Conservation (phyloP, 2,797 vertebrate species). For the Arremon aurantiirostris region DNA sequence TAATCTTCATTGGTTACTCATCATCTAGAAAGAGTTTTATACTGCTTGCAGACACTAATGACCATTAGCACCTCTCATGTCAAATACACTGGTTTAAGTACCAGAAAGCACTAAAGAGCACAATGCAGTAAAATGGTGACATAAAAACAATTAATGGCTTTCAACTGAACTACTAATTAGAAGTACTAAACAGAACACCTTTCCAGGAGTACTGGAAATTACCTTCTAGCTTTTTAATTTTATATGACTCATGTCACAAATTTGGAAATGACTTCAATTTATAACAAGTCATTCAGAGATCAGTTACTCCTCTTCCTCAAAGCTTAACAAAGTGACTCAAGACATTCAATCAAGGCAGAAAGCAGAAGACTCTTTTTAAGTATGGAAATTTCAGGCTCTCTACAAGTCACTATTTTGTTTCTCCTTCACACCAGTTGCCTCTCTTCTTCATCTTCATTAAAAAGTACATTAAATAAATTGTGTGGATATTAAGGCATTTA, state of each 20-base stretch:
- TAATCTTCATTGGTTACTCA: background rate
- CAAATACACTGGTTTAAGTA: background rate
- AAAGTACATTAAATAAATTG: background rate
- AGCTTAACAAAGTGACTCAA: background rate
- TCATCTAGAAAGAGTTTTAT: background rate
- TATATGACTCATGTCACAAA: background rate
- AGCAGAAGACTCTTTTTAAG: background rate
- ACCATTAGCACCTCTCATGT: background rate
- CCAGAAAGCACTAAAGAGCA: background rate
- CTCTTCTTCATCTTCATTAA: background rate
- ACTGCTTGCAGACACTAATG: background rate
- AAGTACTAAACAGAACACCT: background rate
- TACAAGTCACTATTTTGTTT: background rate
- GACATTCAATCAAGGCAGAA: background rate
- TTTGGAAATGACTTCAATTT: background rate
- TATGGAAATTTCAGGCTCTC: background rate
- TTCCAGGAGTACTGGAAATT: background rate
- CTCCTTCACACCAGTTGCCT: background rate
- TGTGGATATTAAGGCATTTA: background rate
- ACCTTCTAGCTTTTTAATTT: background rate
- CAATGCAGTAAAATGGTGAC: background rate
- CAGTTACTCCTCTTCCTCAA: background rate
- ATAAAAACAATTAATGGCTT: background rate
- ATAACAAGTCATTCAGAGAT: background rate
- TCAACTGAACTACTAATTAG: background rate